Evolutionary conservation across 2,113 vertebrate species (phyloP).

Genomic region (Irena cyanogastra): DNA sequence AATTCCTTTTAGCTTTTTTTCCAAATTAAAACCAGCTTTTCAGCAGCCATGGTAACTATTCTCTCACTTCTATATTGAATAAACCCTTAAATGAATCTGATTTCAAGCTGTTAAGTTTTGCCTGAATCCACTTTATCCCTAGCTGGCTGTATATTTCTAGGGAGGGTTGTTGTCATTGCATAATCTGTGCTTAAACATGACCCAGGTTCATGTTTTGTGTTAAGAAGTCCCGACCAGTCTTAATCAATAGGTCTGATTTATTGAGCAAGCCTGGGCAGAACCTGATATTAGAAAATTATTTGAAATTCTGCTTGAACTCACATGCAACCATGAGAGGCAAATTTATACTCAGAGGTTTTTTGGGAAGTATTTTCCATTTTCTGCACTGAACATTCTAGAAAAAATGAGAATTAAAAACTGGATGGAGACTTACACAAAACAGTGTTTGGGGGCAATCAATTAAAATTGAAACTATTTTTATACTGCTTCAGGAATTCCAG

Average conservation of each 20-base stretch:
- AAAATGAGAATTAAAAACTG: background rate
- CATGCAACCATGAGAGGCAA: background rate
- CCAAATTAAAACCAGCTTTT: background rate
- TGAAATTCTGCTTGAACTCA: background rate
- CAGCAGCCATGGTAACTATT: background rate
- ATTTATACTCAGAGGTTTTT: background rate
- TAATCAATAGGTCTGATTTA: background rate
- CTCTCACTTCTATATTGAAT: background rate
- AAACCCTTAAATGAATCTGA: background rate
- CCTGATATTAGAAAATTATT: background rate
- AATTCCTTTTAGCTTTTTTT: background rate
- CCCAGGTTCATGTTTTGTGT: background rate
- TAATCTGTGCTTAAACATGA: background rate
- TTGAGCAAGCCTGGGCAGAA: background rate
- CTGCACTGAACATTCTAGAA: background rate
- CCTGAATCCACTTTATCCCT: background rate
- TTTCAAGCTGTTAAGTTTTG: background rate
- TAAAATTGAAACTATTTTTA: background rate
- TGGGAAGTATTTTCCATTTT: background rate
- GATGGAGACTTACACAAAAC: background rate
- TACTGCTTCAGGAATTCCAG: accelerated
- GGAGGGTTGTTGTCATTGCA: background rate
- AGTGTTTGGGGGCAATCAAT: background rate
- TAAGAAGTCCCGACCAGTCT: background rate
- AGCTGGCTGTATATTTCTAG: background rate